Evolutionary conservation across 2,113 vertebrate species (phyloP), one percentile per base, ranked within the genome.

Genomic region (Pangasianodon hypophthalmus): DNA sequence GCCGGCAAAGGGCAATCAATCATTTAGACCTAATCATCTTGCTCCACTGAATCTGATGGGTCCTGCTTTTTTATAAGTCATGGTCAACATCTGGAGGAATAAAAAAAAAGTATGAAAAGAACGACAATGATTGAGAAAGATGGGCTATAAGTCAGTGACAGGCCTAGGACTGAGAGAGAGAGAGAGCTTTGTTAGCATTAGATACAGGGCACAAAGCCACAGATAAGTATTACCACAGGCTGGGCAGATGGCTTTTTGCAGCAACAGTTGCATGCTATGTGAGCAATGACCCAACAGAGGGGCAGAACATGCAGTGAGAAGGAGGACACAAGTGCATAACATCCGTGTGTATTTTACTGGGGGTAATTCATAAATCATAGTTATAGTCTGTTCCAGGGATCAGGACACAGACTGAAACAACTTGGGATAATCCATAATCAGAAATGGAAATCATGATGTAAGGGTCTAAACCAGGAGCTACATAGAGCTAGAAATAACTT

Each of bases 1-100:
- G 64, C 81, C 56, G 54, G 48, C 44, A 82, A 60, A 82, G 84
- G 82, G 86, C 86, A 46, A 9, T 71, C 41, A 83, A 88, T 85
- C 88, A 46, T 85, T 89, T 71, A 81, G 87, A 89, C 87, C 85
- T 62, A 81, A 86, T 37, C 79, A 67, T 75, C 87, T 52, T 71
- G 88, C 87, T 85, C 60, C 80, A 87, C 86, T 77, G 64, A 60
- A 62, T 92, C 86, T 92, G 91, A 92, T 92, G 91, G 90, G 88
- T 77, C 81, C 75, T 50, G 64, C 56, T 64, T 88, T 37, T 84
- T 92, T 92, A 93, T 92, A 91, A 62, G 52, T 50, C 18, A 32
- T 52, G 56, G 79, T 92, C 90, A 92, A 92, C 88, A 85, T 89
- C 71, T 46, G 77, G 41, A 89, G 77, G 56, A 75, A 37, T 37